These are phyloP conservation scores for Arion vulgaris DNA, from an alignment of 1,140 invertebrate genomes.

Conservation along the genomic window DNA sequence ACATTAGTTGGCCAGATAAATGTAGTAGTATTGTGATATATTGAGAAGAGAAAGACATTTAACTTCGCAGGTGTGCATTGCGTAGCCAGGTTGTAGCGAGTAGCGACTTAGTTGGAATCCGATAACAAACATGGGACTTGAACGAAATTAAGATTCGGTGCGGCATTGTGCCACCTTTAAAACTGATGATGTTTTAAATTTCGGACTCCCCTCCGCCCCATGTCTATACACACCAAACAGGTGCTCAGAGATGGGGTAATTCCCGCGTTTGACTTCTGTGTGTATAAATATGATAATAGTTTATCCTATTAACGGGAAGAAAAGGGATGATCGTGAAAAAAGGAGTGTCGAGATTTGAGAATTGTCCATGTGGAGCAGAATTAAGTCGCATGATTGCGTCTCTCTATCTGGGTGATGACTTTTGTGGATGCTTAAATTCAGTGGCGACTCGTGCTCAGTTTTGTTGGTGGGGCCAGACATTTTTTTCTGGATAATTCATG, in stretches of 20 bases:
- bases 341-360: not conserved
- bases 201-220: too few species aligned
- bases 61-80: not conserved
- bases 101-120: constrained; percentile 11
- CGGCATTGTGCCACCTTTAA: not conserved
- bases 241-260: not conserved
- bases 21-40: not conserved
- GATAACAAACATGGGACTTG: not conserved
- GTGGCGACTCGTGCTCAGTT: too few species aligned
- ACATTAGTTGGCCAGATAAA: not conserved
- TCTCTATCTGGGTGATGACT: not conserved
- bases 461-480: too few species aligned
- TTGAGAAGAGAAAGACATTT: not conserved
- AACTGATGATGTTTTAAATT: not conserved
- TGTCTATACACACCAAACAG: constrained; percentile 9
- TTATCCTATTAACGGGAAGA: not conserved
- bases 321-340: not conserved
- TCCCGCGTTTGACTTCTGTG: not conserved
- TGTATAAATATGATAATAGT: constrained; percentile 3
- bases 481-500: too few species aligned
- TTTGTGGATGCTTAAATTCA: not conserved
- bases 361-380: not conserved
- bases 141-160: not conserved
- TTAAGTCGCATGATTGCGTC: not conserved
- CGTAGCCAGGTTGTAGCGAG: constrained; percentile 2